Conservation (phyloP, 2,113 vertebrate genomes). For the Grallaria varia region DNA sequence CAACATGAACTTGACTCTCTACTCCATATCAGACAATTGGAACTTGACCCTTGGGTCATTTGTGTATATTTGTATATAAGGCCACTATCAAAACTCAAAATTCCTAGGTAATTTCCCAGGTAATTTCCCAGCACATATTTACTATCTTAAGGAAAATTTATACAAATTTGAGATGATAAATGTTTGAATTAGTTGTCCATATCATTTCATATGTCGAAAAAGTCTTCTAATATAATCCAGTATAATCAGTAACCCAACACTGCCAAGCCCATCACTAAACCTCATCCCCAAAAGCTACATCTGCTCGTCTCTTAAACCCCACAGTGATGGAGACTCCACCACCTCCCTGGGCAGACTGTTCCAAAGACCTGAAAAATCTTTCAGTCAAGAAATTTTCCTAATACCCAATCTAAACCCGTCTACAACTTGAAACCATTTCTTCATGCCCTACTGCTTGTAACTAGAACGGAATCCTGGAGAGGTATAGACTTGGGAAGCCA, state of each 20-base stretch:
- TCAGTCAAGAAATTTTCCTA: neutral
- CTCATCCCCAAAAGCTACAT: neutral
- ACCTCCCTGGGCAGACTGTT: neutral
- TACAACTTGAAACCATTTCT: neutral
- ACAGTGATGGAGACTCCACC: neutral
- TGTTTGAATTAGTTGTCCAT: neutral
- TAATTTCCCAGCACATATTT: neutral
- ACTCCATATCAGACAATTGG: neutral
- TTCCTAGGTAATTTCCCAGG: neutral
- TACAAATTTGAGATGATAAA: neutral
- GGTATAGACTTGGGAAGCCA: neutral
- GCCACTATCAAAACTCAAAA: neutral
- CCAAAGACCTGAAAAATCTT: neutral
- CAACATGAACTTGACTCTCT: neutral
- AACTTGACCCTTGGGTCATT: neutral
- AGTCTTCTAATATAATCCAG: neutral
- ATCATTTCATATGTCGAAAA: neutral
- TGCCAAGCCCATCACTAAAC: neutral
- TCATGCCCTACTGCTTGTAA: neutral
- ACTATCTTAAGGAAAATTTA: neutral
- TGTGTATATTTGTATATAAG: neutral
- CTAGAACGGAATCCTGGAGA: neutral
- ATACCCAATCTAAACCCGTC: neutral
- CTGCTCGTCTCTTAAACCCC: accelerated
- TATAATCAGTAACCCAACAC: neutral